Conservation (phyloP, 2,113 vertebrate genomes). For the Phodopus roborovskii region DNA sequence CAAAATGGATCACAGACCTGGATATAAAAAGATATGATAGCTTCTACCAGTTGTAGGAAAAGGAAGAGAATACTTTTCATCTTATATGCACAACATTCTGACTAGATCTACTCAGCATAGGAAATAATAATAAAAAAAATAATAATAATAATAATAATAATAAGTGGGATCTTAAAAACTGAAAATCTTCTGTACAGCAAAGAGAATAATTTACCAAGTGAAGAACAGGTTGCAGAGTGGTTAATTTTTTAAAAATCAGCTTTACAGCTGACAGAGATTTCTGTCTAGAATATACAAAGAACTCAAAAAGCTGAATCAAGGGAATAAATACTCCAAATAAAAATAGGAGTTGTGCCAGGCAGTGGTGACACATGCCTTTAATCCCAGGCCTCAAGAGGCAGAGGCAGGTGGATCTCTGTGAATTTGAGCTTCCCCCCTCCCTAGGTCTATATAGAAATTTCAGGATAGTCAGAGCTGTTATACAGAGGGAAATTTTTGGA, state of each 20-base stretch:
- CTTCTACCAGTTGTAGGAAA: background rate
- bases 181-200: background rate
- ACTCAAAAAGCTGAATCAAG: background rate
- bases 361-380: background rate
- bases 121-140: background rate
- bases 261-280: background rate
- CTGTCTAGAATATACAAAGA: background rate
- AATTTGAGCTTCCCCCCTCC: rapidly evolving
- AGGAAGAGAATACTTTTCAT: background rate
- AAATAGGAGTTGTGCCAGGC: background rate
- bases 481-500: background rate
- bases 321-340: background rate
- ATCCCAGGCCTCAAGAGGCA: background rate
- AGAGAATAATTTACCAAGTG: background rate
- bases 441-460: background rate
- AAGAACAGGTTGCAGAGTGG: background rate
- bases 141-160: too few species aligned
- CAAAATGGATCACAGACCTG: background rate
- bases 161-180: background rate
- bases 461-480: background rate
- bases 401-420: background rate
- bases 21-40: background rate
- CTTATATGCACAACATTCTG: background rate
- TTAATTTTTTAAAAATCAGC: background rate
- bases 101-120: background rate